These are phyloP conservation scores for Steatornis caripensis DNA, from an alignment of 2,113 vertebrate species.

Conservation along the genomic window DNA sequence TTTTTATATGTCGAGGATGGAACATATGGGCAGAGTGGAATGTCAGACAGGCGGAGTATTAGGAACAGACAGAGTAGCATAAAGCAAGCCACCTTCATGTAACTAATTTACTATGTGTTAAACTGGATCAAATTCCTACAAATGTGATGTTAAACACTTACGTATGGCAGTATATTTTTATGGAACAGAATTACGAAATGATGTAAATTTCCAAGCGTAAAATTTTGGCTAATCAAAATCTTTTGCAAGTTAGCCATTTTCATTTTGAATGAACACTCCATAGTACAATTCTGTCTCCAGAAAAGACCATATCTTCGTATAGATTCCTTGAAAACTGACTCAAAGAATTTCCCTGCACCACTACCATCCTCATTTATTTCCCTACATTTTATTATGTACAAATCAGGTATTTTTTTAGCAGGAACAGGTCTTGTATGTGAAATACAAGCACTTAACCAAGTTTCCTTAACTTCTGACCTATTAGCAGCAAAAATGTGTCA, in stretches of 20 bases:
- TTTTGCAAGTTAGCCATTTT: slow-evolving; percentile 12
- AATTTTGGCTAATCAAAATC: slow-evolving; percentile 33
- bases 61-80: slow-evolving; percentile 8
- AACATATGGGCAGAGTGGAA: slow-evolving; percentile 41
- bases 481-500: not conserved
- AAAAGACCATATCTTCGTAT: not conserved
- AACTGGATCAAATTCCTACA: slow-evolving; percentile 44
- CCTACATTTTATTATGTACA: not conserved
- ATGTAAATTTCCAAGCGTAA: slow-evolving; percentile 45
- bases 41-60: slow-evolving; percentile 3
- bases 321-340: not conserved
- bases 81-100: not conserved
- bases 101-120: slow-evolving; percentile 58
- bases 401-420: not conserved
- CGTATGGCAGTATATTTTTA: slow-evolving; percentile 45
- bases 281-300: not conserved
- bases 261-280: not conserved
- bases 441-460: not conserved
- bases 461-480: not conserved
- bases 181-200: slow-evolving; percentile 37
- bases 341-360: not conserved
- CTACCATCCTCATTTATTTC: not conserved
- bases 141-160: slow-evolving; percentile 51
- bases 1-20: slow-evolving; percentile 5
- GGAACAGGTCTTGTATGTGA: not conserved